Conservation (phyloP, 35 echinoderm and acorn worm genomes). For the Stichopus chloronotus region DNA sequence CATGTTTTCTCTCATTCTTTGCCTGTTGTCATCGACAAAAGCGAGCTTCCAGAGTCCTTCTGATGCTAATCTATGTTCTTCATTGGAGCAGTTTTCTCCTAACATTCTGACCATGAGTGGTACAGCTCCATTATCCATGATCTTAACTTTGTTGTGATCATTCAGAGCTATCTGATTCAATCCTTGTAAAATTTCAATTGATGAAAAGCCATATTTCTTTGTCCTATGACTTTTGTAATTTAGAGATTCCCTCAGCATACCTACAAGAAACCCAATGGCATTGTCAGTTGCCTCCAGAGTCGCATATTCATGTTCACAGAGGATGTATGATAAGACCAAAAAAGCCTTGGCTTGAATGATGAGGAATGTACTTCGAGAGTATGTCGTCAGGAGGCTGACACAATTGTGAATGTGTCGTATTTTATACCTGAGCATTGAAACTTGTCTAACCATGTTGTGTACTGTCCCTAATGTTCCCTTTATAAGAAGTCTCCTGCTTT, state of each 20-base stretch:
- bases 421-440: slow-evolving; percentile 44
- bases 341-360: slow-evolving; percentile 75
- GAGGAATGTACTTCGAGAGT: slow-evolving; percentile 61
- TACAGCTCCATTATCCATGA: slow-evolving; percentile 75
- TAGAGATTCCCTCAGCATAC: slow-evolving; percentile 76
- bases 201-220: slow-evolving; percentile 82
- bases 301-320: slow-evolving; percentile 75
- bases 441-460: slow-evolving; percentile 72
- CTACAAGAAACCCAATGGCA: slow-evolving; percentile 79
- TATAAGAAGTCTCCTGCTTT: slow-evolving; percentile 65
- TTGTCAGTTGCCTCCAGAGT: slow-evolving; percentile 56
- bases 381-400: slow-evolving; percentile 56
- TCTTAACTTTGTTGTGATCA: slow-evolving; percentile 85
- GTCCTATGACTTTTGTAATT: slow-evolving; percentile 68
- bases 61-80: slow-evolving; percentile 69
- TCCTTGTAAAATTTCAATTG: slow-evolving; percentile 72
- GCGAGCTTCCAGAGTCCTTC: slow-evolving; percentile 77
- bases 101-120: slow-evolving; percentile 61
- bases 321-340: slow-evolving; percentile 75
- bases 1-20: slow-evolving; percentile 61
- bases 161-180: slow-evolving; percentile 83
- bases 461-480: slow-evolving; percentile 81
- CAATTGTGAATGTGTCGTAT: slow-evolving; percentile 45
- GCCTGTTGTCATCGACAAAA: slow-evolving; percentile 74
- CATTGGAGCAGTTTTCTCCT: slow-evolving; percentile 42